Conservation (phyloP, 2,113 vertebrate species). For the Erinaceus europaeus region DNA sequence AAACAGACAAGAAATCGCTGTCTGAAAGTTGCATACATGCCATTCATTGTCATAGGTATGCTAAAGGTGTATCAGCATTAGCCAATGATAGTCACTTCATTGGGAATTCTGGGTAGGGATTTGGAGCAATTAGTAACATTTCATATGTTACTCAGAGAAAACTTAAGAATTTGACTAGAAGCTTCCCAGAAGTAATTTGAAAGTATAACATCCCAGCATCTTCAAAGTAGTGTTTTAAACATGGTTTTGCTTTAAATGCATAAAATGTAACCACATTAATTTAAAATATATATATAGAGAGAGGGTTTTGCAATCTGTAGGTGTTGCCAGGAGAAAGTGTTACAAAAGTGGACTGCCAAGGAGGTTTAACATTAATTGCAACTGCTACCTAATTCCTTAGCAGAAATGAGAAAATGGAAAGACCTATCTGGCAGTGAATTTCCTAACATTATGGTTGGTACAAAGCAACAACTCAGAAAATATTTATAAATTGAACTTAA, state of each 20-base stretch:
- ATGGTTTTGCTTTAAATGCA: neutral
- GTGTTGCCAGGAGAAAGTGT: neutral
- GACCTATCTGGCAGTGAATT: neutral
- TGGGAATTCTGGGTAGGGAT: neutral
- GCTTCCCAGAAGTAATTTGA: neutral
- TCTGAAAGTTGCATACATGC: neutral
- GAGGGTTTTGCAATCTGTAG: neutral
- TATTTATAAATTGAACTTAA: conserved; percentile 33
- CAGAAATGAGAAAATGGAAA: neutral
- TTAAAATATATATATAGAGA: too few relatives aligned
- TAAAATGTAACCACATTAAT: neutral
- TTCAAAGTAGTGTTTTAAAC: neutral
- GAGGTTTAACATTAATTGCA: conserved; percentile 7
- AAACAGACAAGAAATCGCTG: neutral
- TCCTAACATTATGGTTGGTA: neutral
- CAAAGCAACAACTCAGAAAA: conserved; percentile 39
- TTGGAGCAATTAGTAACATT: neutral
- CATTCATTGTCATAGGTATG: too few relatives aligned
- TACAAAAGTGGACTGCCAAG: neutral
- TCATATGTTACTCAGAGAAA: neutral
- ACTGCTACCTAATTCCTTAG: neutral
- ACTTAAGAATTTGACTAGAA: neutral
- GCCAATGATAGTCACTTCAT: neutral
- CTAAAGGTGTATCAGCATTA: neutral
- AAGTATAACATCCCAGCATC: neutral